A percentile compares a stretch with the other conserved stretches of the same genome.
Evolutionary conservation across 2,797 vertebrate genomes (phyloP).

Genomic region (Fistularia tabacaria): DNA sequence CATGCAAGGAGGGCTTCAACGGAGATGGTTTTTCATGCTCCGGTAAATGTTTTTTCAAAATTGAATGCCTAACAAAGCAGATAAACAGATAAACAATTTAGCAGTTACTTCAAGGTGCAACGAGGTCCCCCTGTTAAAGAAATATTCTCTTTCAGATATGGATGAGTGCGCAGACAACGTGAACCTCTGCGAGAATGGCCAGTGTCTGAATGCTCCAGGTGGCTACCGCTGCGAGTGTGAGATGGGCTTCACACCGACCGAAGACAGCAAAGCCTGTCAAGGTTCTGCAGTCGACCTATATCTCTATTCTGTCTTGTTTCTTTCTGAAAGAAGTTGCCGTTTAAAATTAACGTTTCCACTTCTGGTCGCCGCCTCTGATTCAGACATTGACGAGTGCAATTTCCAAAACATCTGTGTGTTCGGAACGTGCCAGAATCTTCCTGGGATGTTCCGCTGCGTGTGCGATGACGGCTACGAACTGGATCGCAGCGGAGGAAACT

Average conservation of each 20-base stretch:
- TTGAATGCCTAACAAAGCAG: too few species aligned
- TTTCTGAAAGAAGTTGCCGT: neutral
- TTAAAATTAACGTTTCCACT: conserved; percentile 2
- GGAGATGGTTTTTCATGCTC: conserved; percentile 90
- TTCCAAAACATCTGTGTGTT: conserved; percentile 93
- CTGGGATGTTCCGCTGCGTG: conserved; percentile 90
- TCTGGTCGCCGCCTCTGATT: conserved; percentile 1
- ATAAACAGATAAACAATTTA: too few species aligned
- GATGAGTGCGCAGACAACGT: conserved; percentile 90
- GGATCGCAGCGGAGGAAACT: conserved; percentile 89
- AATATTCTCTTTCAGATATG: conserved; percentile 75
- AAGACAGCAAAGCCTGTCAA: conserved; percentile 89
- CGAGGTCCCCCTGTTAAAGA: too few species aligned
- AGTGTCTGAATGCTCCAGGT: conserved; percentile 89
- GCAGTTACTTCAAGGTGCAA: too few species aligned
- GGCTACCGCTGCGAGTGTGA: conserved; percentile 93
- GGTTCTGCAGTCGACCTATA: conserved; percentile 64
- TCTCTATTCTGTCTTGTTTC: neutral
- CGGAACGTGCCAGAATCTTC: conserved; percentile 91
- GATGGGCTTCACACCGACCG: conserved; percentile 91
- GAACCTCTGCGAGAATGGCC: conserved; percentile 91
- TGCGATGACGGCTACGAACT: conserved; percentile 89
- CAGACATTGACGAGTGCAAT: conserved; percentile 93
- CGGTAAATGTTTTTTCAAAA: conserved; percentile 60
- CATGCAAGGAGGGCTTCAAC: conserved; percentile 85